These are phyloP conservation scores for Oophaga pumilio DNA, from an alignment of 2,113 vertebrate species.

Conservation along the genomic window DNA sequence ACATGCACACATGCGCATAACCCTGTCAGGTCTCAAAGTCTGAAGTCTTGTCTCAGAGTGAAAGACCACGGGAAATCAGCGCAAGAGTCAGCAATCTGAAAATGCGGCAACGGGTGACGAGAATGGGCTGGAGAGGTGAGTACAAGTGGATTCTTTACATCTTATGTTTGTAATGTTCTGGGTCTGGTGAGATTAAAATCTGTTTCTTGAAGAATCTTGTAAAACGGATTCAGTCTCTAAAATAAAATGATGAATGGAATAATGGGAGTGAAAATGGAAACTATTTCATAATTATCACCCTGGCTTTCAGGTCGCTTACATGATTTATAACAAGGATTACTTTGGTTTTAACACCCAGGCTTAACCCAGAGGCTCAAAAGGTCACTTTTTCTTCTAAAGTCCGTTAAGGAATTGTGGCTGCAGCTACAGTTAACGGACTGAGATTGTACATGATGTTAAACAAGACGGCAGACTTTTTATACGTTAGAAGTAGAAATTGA, in stretches of 20 bases:
- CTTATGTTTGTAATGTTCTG: too few relatives aligned
- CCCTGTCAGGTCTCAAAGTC: too few relatives aligned
- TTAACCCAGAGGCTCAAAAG: slow-evolving; percentile 33
- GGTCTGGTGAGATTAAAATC: background rate
- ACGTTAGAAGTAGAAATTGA: background rate
- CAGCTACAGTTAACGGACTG: background rate
- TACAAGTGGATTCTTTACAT: too few relatives aligned
- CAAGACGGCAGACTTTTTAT: background rate
- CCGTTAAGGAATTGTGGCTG: slow-evolving; percentile 14
- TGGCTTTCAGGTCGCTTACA: slow-evolving; percentile 49
- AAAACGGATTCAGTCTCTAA: background rate
- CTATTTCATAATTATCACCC: slow-evolving; percentile 46
- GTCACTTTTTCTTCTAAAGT: slow-evolving; percentile 12
- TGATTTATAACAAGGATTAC: slow-evolving; percentile 50
- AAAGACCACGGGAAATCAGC: too few relatives aligned
- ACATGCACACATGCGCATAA: too few relatives aligned
- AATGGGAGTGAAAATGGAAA: slow-evolving; percentile 43
- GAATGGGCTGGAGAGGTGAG: too few relatives aligned
- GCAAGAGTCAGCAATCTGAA: background rate
- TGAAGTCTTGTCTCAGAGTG: too few relatives aligned
- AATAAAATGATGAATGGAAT: slow-evolving; percentile 39
- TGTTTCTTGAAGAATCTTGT: slow-evolving; percentile 3
- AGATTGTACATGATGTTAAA: background rate
- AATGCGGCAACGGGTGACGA: background rate
- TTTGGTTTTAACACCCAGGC: slow-evolving; percentile 39